Conservation (phyloP, 2,113 vertebrate genomes). For the Rhynchomys soricoides region DNA sequence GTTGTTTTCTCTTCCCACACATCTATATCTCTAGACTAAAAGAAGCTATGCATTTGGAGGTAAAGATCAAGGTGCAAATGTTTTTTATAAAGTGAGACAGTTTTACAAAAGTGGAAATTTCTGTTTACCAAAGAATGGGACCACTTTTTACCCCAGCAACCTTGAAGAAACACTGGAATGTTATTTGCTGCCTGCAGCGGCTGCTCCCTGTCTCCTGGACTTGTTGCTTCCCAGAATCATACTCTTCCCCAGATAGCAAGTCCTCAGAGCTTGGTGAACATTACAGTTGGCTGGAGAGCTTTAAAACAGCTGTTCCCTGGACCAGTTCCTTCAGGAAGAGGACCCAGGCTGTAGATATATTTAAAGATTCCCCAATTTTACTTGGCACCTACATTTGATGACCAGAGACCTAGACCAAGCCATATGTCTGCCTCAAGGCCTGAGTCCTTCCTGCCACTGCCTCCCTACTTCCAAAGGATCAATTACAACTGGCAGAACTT, state of each 20-base stretch:
- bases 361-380: slow-evolving; percentile 36
- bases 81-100: background rate
- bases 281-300: background rate
- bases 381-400: background rate
- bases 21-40: slow-evolving; percentile 7
- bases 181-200: background rate
- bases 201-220: background rate
- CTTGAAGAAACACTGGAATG: background rate
- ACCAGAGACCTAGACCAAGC: background rate
- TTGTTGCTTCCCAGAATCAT: background rate
- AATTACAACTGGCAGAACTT: background rate
- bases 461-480: background rate
- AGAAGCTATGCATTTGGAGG: slow-evolving; percentile 1
- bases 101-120: background rate
- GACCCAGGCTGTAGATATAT: background rate
- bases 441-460: background rate
- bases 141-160: background rate
- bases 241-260: background rate
- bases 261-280: background rate
- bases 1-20: slow-evolving; percentile 31
- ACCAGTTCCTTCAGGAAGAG: background rate
- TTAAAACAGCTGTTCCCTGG: background rate
- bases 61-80: slow-evolving; percentile 7
- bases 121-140: background rate
- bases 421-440: background rate